Evolutionary conservation across 2,888 invertebrate species (phyloP).

Genomic region (Glyphotaelius pellucidus): DNA sequence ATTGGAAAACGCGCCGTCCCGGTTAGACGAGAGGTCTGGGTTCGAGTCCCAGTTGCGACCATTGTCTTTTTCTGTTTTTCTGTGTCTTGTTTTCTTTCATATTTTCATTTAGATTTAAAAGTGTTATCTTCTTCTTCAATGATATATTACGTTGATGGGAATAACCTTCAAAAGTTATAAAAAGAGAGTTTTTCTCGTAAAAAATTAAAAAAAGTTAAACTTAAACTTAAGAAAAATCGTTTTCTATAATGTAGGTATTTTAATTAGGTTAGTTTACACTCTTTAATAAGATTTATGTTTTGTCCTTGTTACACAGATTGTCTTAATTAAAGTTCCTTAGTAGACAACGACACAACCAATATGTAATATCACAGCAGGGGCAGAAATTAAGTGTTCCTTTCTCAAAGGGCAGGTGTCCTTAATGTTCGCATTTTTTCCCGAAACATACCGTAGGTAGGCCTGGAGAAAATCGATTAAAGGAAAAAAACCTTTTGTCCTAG

Average conservation of each 20-base stretch:
- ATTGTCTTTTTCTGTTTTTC: no score
- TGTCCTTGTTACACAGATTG: background rate
- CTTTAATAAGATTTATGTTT: background rate
- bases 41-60: no score
- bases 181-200: no score
- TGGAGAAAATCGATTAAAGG: constrained; percentile 22
- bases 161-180: no score
- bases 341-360: constrained; percentile 11
- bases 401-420: constrained; percentile 43
- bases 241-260: background rate
- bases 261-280: background rate
- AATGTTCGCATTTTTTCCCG: constrained; percentile 37
- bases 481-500: constrained; percentile 12
- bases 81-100: no score
- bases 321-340: background rate
- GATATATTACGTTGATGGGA: no score
- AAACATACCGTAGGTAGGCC: constrained; percentile 7
- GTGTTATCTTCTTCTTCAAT: no score
- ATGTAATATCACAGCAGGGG: constrained; percentile 35
- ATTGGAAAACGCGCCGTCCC: no score
- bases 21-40: no score
- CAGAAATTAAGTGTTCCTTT: constrained; percentile 36
- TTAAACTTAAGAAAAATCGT: no score
- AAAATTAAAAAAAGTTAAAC: no score
- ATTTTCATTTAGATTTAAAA: no score